Conservation (phyloP, 1,140 invertebrate genomes). For the Fragariocoptes setiger region DNA sequence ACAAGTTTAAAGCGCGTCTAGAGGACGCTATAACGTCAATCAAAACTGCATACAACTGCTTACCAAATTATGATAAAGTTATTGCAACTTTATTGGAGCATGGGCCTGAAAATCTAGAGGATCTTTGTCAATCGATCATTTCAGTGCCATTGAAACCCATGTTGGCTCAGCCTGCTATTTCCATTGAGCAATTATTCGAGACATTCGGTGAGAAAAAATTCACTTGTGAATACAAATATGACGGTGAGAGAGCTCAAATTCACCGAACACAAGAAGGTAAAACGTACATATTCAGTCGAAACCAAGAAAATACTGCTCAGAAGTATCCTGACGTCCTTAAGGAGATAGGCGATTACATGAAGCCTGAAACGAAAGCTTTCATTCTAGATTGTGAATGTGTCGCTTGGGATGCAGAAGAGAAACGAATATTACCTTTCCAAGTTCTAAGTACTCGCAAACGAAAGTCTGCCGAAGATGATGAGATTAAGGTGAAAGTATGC, state of each 20-base stretch:
- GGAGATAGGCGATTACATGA: slow-evolving; percentile 25
- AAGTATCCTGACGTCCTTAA: slow-evolving; percentile 89
- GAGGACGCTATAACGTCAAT: slow-evolving; percentile 42
- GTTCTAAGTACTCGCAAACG: slow-evolving; percentile 74
- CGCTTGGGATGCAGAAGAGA: slow-evolving; percentile 63
- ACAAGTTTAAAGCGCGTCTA: slow-evolving; percentile 42
- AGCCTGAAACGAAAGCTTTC: slow-evolving; percentile 35
- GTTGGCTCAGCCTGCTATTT: slow-evolving; percentile 89
- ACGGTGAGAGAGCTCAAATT: slow-evolving; percentile 90
- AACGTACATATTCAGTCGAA: slow-evolving; percentile 63
- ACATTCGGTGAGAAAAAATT: slow-evolving; percentile 71
- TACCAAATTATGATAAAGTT: slow-evolving; percentile 71
- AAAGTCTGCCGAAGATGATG: slow-evolving; percentile 56
- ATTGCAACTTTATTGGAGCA: slow-evolving; percentile 43
- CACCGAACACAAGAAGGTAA: slow-evolving; percentile 33
- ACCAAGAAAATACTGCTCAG: slow-evolving; percentile 86
- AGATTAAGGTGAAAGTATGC: slow-evolving; percentile 89
- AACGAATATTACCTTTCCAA: slow-evolving; percentile 88
- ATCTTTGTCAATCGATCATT: slow-evolving; percentile 55
- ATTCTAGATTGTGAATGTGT: slow-evolving; percentile 90
- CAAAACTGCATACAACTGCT: slow-evolving; percentile 82
- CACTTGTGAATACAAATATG: slow-evolving; percentile 98
- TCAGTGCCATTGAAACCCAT: slow-evolving; percentile 89
- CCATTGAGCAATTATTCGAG: slow-evolving; percentile 46
- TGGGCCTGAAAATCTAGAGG: slow-evolving; percentile 40